Percentiles rank a stretch among this genome's conserved stretches.
phyloP scores from a whole-genome alignment of 1,140 invertebrate genomes.

The Neodiprion fabricii region DNA sequence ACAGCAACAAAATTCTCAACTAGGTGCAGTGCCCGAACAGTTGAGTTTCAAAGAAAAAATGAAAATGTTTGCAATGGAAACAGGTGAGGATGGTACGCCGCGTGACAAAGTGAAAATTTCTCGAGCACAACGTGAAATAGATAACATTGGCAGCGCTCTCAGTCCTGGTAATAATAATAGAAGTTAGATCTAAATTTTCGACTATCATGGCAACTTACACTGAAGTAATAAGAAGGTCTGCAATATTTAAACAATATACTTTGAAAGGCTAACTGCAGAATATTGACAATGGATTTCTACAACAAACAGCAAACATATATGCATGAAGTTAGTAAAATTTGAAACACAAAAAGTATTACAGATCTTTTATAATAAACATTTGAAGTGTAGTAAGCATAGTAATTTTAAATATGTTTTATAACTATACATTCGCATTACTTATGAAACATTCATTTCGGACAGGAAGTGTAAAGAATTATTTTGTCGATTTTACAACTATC shows the following conservation, averaged over 20 bases:
- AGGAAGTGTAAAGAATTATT: not conserved
- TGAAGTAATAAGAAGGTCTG: not conserved
- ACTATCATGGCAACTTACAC: no score
- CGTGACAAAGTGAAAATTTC: conserved; percentile 94
- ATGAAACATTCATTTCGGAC: not conserved
- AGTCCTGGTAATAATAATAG: conserved; percentile 55
- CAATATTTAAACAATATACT: not conserved
- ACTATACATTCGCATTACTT: not conserved
- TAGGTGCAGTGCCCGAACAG: conserved; percentile 83
- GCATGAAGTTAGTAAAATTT: not conserved
- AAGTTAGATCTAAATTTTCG: conserved; percentile 6
- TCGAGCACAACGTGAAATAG: conserved; percentile 90
- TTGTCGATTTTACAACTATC: not conserved
- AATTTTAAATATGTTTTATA: not conserved
- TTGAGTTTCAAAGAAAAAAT: conserved; percentile 95
- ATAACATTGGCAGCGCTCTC: conserved; percentile 67
- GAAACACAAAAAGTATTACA: not conserved
- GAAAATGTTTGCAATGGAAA: conserved; percentile 96
- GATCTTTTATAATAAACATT: not conserved
- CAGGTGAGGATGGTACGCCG: conserved; percentile 84
- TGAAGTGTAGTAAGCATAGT: not conserved
- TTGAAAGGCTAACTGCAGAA: no score
- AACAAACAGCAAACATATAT: not conserved
- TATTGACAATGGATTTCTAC: not conserved
- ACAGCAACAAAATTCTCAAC: conserved; percentile 68